phyloP scores from a whole-genome alignment of 2,888 invertebrate species.

The Lordiphosa andalusiaca region DNA sequence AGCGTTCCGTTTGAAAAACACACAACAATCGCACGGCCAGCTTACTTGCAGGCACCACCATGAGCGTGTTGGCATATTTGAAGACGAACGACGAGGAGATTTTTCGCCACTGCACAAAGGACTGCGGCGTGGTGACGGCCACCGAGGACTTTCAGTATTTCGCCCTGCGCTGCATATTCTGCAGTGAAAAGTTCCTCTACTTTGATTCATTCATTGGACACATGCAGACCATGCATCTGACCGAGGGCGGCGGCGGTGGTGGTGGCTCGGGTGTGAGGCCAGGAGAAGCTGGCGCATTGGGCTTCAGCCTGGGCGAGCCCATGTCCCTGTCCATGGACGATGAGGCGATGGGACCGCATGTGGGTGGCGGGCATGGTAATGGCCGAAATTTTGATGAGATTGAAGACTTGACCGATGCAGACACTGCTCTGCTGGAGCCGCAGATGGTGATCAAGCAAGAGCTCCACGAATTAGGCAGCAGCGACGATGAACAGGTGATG shows the following conservation, averaged over 20 bases:
- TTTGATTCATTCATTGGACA: slow-evolving; percentile 77
- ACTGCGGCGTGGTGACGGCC: slow-evolving; percentile 76
- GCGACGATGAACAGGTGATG: slow-evolving; percentile 37
- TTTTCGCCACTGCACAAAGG: slow-evolving; percentile 74
- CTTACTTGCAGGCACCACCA: slow-evolving; percentile 30
- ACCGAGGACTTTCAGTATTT: slow-evolving; percentile 77
- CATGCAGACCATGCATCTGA: slow-evolving; percentile 72
- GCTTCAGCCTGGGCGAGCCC: slow-evolving; percentile 27
- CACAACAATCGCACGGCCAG: too few species aligned
- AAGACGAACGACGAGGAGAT: slow-evolving; percentile 75
- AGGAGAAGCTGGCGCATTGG: slow-evolving; percentile 10
- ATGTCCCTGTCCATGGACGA: slow-evolving; percentile 39
- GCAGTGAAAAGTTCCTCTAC: slow-evolving; percentile 76
- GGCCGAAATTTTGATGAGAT: slow-evolving; percentile 53
- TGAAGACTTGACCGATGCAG: slow-evolving; percentile 72
- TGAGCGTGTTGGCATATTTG: slow-evolving; percentile 76
- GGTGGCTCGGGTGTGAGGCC: slow-evolving; percentile 1
- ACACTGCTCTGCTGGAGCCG: slow-evolving; percentile 69
- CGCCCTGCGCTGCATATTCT: slow-evolving; percentile 67
- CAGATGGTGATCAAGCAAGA: slow-evolving; percentile 76
- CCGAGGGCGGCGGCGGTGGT: slow-evolving; percentile 15
- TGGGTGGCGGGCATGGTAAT: slow-evolving; percentile 16
- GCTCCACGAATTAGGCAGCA: slow-evolving; percentile 55
- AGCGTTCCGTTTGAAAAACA: too few species aligned
- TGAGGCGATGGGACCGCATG: slow-evolving; percentile 12